Evolutionary conservation across 1,140 invertebrate genomes (phyloP), one percentile per base, ranked within the genome.

Genomic region (Campoletis sonorensis): DNA sequence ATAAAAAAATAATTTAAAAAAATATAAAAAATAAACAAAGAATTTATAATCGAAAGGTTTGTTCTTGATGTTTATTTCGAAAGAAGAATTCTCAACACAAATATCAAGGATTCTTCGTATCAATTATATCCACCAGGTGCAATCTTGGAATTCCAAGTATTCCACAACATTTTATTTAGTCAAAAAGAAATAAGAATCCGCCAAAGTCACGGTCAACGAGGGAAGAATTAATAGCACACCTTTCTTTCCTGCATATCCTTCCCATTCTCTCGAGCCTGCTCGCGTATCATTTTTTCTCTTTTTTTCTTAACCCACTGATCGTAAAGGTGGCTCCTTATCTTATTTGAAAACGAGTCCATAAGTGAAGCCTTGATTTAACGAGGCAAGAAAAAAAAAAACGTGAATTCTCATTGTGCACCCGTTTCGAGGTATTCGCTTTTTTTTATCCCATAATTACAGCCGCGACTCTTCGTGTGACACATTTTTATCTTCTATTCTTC

Each of bases 11-110:
- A 51, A 30, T 33, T 33, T n/a, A 79, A 45, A 45, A 51, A 49
- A 79, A 68, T 79, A 40, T 64, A 26, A 26, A 30, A 27, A 26
- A 54, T n/a, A n/a, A n/a, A n/a, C n/a, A n/a, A n/a, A n/a, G n/a
- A n/a, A n/a, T n/a, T n/a, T n/a, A n/a, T n/a, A n/a, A n/a, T n/a
- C 54, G 54, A 58, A 58, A 58, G 18, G 21, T 10, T 45, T 45
- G 40, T 45, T 45, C 40, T n/a, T n/a, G 40, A 45, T 13, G 8
- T 11, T 45, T 13, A 45, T 45, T 45, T 45, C 8, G 40, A 45
- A 10, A 45, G 11, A 45, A 11, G 40, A 45, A 45, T 45, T 3
- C 40, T 45, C 11, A 45, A 45, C 40, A 45, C 40, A 45, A 45
- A 45, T 45, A 45, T 45, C 40, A 45, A 45, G 40, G 40, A 4